phyloP scores from a whole-genome alignment of 2,797 vertebrate genomes.

The Rachycentron canadum region DNA sequence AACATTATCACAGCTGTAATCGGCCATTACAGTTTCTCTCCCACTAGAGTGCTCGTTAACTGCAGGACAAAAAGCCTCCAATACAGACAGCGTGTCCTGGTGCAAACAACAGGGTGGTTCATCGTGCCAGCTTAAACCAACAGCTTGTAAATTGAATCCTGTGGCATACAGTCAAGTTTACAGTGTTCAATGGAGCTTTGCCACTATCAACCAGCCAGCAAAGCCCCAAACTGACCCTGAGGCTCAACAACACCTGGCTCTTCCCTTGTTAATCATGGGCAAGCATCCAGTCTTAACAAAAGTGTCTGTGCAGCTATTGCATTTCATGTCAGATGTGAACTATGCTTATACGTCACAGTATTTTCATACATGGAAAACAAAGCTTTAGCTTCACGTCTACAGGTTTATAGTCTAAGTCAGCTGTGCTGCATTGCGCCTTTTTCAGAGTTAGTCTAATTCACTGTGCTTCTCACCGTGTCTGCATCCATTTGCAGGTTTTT shows the following conservation, averaged over 20 bases:
- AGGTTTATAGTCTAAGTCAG: constrained; percentile 48
- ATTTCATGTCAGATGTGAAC: constrained; percentile 40
- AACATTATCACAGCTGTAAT: constrained; percentile 81
- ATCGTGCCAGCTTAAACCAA: constrained; percentile 77
- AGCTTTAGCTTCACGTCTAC: constrained; percentile 25
- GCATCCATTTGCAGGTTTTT: constrained; percentile 66
- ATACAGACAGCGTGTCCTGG: constrained; percentile 72
- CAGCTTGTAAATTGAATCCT: constrained; percentile 83
- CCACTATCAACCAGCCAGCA: constrained; percentile 71
- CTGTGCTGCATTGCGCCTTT: constrained; percentile 41
- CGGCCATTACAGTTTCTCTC: constrained; percentile 73
- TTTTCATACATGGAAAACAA: constrained; percentile 41
- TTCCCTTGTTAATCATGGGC: constrained; percentile 70
- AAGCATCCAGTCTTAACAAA: constrained; percentile 64
- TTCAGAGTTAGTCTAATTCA: constrained; percentile 64
- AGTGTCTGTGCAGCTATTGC: constrained; percentile 46
- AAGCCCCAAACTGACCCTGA: constrained; percentile 73
- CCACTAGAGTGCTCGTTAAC: constrained; percentile 77
- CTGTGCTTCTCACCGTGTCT: constrained; percentile 47
- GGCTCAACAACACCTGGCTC: constrained; percentile 75
- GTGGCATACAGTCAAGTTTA: constrained; percentile 78
- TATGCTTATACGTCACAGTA: constrained; percentile 5
- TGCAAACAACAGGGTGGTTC: constrained; percentile 73
- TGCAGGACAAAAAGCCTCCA: constrained; percentile 73
- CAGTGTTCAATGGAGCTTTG: constrained; percentile 76